Base-by-base conservation (phyloP, 2,113 vertebrate species). In the Muscicapa adusta region DNA sequence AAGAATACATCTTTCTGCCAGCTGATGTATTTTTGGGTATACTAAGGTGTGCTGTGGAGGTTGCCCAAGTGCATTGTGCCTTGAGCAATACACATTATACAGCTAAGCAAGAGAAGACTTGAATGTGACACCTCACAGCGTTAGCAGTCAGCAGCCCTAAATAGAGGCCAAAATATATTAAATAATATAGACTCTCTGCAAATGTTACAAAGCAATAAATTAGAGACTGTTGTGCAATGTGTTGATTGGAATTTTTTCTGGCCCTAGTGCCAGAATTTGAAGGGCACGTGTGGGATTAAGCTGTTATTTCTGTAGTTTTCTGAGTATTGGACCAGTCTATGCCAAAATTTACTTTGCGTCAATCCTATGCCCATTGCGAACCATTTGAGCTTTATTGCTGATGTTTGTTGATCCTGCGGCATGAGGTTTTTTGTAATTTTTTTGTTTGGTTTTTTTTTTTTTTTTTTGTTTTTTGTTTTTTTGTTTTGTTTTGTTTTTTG, bases 1-100 rank as follows among this genome's bases (percentile, higher is more conserved):
- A 77, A 68, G 77, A 48, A 48, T 31, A 19, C 5, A 60, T 74
- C 50, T 92, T 82, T 60, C 40, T 78, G 43, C 40, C 66, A 85
- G 53, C 4, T 93, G 51, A 63, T 74, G 10, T 85, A 89, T 87
- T 93, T 93, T 95, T 51, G 74, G 26, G 31, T 65, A 62, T 54
- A n/a, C 13, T 83, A 79, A 58, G 3, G 29, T 47, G 18, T 61
- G 24, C 38, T 87, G 6, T 56, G 22, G 48, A 88, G 25, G 22
- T 36, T 79, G 29, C 25, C 31, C 67, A 62, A 74, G 81, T 31
- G 9, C 62, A 58, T 4, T 47, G 28, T 10, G 65, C 28, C 28
- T 54, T 68, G 45, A 86, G 54, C 33, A 53, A 38, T 33, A 10
- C 16, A 48, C 26, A n/a, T 65, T 85, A 36, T 79, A 29, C 65